A percentile compares a stretch with the other conserved stretches of the same genome.
Conservation (phyloP, 2,888 invertebrate species). For the Drosophila aldrichi region DNA sequence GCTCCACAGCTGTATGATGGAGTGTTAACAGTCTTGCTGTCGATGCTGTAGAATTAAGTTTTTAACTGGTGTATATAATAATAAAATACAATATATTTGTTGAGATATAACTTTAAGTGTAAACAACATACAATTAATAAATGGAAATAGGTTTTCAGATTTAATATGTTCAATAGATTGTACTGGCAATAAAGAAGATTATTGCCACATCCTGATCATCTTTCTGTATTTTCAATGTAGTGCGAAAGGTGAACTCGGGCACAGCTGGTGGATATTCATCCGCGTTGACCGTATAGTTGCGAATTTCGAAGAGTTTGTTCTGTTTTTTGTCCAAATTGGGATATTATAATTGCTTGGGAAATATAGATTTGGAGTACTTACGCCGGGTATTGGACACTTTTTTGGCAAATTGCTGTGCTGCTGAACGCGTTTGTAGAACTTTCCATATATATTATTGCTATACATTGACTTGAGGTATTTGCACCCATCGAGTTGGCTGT, state of each 20-base stretch:
- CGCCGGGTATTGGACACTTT: slow-evolving; percentile 42
- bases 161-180: background rate
- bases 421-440: slow-evolving; percentile 35
- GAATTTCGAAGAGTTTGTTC: slow-evolving; percentile 41
- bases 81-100: too few relatives aligned
- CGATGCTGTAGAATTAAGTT: too few relatives aligned
- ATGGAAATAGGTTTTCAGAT: background rate
- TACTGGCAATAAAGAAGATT: background rate
- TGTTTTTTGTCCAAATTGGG: background rate
- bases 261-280: slow-evolving; percentile 31
- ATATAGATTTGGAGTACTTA: slow-evolving; percentile 26
- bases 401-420: slow-evolving; percentile 50
- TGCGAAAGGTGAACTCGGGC: slow-evolving; percentile 33
- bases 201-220: background rate
- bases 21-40: too few relatives aligned
- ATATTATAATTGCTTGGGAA: too few relatives aligned
- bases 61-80: too few relatives aligned
- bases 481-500: slow-evolving; percentile 57
- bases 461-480: slow-evolving; percentile 38
- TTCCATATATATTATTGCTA: slow-evolving; percentile 14
- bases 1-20: too few relatives aligned
- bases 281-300: slow-evolving; percentile 38
- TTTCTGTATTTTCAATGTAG: background rate
- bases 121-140: too few relatives aligned
- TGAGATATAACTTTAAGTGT: too few relatives aligned